Percentiles rank a stretch among this genome's conserved stretches.
Conservation (phyloP, 1,140 invertebrate species). For the Harlomillsia oculata region DNA sequence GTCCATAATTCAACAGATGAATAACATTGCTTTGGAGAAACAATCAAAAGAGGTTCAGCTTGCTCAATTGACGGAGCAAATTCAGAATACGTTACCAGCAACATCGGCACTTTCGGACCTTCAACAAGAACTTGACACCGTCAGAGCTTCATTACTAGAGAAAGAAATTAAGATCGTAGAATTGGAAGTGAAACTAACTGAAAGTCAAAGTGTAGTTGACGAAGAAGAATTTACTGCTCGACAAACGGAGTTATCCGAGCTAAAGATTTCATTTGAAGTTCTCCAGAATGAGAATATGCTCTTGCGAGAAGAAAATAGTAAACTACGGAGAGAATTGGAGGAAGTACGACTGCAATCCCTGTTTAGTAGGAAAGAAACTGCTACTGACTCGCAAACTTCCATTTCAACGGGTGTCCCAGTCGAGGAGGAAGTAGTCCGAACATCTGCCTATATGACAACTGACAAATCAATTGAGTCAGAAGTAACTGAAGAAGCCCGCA, state of each 20-base stretch:
- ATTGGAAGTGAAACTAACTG: neutral
- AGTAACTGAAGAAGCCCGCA: slow-evolving; percentile 9
- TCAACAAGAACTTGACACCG: neutral
- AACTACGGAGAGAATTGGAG: neutral
- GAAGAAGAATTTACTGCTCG: neutral
- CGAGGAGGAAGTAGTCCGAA: slow-evolving; percentile 1
- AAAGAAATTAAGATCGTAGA: slow-evolving; percentile 4
- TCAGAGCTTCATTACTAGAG: neutral
- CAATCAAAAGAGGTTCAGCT: too few species aligned
- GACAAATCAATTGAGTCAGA: neutral
- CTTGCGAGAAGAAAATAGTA: neutral
- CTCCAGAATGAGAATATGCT: neutral
- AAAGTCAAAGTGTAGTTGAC: slow-evolving; percentile 2
- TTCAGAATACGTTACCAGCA: neutral
- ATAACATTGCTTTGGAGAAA: too few species aligned
- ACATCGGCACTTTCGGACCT: neutral
- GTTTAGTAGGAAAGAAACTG: too few species aligned
- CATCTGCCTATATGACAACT: slow-evolving; percentile 14
- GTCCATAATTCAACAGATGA: too few species aligned
- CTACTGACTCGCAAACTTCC: too few species aligned
- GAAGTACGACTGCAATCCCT: too few species aligned
- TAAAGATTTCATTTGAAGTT: neutral
- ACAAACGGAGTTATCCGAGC: neutral
- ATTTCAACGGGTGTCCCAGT: neutral
- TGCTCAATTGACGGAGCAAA: too few species aligned